These are phyloP conservation scores for Drosophila erecta DNA, from an alignment of 1,140 invertebrate genomes.

Conservation along the genomic window DNA sequence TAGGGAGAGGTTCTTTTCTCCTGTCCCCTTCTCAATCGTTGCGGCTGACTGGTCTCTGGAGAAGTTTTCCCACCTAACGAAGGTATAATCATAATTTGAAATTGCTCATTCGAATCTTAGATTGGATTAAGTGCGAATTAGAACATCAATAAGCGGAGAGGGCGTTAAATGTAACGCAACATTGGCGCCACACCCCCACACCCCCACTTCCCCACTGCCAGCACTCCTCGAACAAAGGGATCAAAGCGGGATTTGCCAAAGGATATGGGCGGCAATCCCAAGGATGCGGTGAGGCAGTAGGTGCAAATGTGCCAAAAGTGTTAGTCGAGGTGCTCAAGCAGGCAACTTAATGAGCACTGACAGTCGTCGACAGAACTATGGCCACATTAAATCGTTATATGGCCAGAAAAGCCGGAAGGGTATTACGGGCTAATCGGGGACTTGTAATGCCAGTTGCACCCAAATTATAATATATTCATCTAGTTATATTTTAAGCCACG, in stretches of 20 bases:
- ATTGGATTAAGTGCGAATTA: constrained; percentile 83
- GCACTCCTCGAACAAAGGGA: constrained; percentile 52
- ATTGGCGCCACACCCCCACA: constrained; percentile 70
- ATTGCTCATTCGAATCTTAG: constrained; percentile 83
- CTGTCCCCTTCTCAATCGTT: constrained; percentile 39
- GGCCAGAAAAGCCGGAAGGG: constrained; percentile 21
- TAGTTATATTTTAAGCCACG: neutral
- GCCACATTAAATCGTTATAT: constrained; percentile 43
- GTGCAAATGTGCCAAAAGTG: constrained; percentile 78
- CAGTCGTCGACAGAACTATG: constrained; percentile 51
- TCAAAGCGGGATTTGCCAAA: constrained; percentile 71
- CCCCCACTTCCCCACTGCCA: constrained; percentile 2
- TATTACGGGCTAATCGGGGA: constrained; percentile 28
- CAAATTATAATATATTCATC: neutral
- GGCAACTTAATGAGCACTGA: constrained; percentile 69
- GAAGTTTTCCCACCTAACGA: constrained; percentile 52
- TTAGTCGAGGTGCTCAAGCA: constrained; percentile 67
- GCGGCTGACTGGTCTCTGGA: constrained; percentile 71
- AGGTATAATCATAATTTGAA: constrained; percentile 83
- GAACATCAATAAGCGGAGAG: constrained; percentile 74
- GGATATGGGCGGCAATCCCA: constrained; percentile 15
- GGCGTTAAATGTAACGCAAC: constrained; percentile 70
- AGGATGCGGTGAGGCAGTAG: constrained; percentile 31
- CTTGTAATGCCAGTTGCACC: constrained; percentile 1
- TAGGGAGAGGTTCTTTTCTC: constrained; percentile 51